phyloP scores from a whole-genome alignment of 2,797 vertebrate species.

The Todus mexicanus region DNA sequence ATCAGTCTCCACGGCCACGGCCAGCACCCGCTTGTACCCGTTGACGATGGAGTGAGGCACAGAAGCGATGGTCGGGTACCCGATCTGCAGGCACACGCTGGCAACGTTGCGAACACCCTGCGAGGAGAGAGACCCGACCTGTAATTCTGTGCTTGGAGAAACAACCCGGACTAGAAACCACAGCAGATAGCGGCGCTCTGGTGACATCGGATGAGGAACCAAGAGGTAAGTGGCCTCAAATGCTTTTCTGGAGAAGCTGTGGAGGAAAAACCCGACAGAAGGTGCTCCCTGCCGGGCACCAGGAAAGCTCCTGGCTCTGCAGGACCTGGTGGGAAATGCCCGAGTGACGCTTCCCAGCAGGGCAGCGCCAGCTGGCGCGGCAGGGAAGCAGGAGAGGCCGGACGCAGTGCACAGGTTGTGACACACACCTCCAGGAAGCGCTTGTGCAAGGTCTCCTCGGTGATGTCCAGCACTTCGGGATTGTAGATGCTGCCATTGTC shows the following conservation, averaged over 20 bases:
- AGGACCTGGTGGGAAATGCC: not conserved
- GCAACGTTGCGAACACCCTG: slow-evolving; percentile 97
- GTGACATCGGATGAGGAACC: too few relatives aligned
- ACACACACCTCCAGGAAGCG: slow-evolving; percentile 90
- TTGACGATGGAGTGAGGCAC: slow-evolving; percentile 94
- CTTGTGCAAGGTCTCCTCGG: slow-evolving; percentile 88
- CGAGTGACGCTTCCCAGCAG: fast-evolving
- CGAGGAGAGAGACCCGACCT: not conserved
- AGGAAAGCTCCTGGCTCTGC: not conserved
- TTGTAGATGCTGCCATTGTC: slow-evolving; percentile 98
- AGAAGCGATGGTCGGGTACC: slow-evolving; percentile 95
- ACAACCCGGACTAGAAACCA: not conserved
- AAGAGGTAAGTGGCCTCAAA: not conserved
- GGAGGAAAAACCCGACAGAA: not conserved
- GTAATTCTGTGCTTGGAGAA: not conserved
- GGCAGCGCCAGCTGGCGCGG: not conserved
- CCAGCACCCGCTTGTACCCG: slow-evolving; percentile 94
- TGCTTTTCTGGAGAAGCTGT: not conserved
- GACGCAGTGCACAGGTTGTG: fast-evolving
- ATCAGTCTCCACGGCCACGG: slow-evolving; percentile 92
- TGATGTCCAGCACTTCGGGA: slow-evolving; percentile 98
- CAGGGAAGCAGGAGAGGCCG: fast-evolving
- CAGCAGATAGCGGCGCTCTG: fast-evolving
- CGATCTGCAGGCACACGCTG: slow-evolving; percentile 94
- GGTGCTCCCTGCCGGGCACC: not conserved